phyloP scores from a whole-genome alignment of 2,888 invertebrate species.

The Fragum sueziense region DNA sequence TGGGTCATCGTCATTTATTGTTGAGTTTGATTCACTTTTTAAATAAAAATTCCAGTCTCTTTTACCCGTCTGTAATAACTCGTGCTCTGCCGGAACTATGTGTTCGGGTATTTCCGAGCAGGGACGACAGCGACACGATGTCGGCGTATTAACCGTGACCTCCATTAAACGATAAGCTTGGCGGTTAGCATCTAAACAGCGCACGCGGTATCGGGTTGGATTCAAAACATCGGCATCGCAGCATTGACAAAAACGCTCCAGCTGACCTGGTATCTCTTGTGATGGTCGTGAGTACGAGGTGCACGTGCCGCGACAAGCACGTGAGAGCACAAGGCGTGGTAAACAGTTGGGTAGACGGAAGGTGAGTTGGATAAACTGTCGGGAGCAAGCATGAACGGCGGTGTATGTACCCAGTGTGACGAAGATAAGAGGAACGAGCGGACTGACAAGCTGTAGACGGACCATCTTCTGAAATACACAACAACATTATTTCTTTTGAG shows the following conservation, averaged over 20 bases:
- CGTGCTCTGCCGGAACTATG: conserved; percentile 36
- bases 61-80: conserved; percentile 31
- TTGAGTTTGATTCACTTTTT: neutral
- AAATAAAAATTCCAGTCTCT: neutral
- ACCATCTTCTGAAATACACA: neutral
- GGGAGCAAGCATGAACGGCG: conserved; percentile 19
- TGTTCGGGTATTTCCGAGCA: conserved; percentile 38
- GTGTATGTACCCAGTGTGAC: neutral
- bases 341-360: conserved; percentile 39
- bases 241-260: conserved; percentile 55
- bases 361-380: neutral
- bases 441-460: neutral
- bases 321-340: conserved; percentile 22
- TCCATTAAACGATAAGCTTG: conserved; percentile 1
- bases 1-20: neutral
- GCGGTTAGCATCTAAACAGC: neutral
- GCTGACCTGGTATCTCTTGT: conserved; percentile 25
- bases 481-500: too few relatives aligned
- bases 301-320: conserved; percentile 48
- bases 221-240: conserved; percentile 37
- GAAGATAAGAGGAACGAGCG: neutral
- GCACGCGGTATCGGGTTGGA: neutral
- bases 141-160: conserved; percentile 33
- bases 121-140: conserved; percentile 45
- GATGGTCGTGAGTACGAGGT: conserved; percentile 49